Evolutionary conservation across 2,113 vertebrate genomes (phyloP).

Genomic region (Zootoca vivipara): DNA sequence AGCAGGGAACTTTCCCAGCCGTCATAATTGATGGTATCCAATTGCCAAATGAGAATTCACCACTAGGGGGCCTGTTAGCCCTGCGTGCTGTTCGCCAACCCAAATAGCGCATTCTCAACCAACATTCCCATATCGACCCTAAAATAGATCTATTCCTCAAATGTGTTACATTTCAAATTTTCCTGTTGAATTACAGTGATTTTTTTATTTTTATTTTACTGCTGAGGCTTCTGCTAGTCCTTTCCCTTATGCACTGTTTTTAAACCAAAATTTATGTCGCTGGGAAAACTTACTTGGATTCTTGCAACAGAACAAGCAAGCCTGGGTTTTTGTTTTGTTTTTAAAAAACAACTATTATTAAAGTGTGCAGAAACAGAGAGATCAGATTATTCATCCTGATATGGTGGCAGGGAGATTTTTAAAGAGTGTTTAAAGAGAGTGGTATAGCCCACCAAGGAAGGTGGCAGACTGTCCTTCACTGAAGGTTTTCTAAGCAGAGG

Average conservation of each 20-base stretch:
- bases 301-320: background rate
- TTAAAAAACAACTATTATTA: background rate
- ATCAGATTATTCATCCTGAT: too few relatives aligned
- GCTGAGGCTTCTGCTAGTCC: background rate
- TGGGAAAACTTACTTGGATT: background rate
- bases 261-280: background rate
- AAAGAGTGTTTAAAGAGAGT: too few relatives aligned
- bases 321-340: background rate
- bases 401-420: too few relatives aligned
- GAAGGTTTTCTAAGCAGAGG: too few relatives aligned
- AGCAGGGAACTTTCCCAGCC: too few relatives aligned
- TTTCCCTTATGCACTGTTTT: background rate
- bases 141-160: background rate
- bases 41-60: background rate
- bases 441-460: too few relatives aligned
- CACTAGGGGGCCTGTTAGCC: slow-evolving; percentile 4
- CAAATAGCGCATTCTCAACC: background rate
- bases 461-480: too few relatives aligned
- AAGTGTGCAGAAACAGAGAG: background rate
- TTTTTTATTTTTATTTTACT: too few relatives aligned
- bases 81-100: background rate
- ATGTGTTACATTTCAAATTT: background rate
- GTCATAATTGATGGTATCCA: too few relatives aligned
- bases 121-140: background rate
- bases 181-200: background rate